phyloP scores from a whole-genome alignment of 2,797 vertebrate genomes.

The Tauraco hartlaubi region DNA sequence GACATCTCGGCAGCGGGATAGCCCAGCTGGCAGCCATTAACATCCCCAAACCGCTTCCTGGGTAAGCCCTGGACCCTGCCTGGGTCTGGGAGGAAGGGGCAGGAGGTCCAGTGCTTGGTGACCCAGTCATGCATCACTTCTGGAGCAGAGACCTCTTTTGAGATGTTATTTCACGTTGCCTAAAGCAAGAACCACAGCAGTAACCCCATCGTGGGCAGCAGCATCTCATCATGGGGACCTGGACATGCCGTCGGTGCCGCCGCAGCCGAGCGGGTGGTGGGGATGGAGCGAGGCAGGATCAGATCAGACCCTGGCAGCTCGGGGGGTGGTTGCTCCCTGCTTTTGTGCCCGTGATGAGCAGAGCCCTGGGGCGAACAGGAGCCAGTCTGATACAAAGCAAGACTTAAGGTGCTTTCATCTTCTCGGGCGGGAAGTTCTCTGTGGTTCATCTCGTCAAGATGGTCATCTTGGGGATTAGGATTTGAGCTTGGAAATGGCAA shows the following conservation, averaged over 20 bases:
- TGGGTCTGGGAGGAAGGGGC: background rate
- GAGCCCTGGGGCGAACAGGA: background rate
- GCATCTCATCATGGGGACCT: background rate
- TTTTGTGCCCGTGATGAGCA: background rate
- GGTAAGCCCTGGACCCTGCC: background rate
- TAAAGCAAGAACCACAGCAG: background rate
- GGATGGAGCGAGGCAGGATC: background rate
- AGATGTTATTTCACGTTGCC: background rate
- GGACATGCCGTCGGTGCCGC: background rate
- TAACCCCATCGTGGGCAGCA: background rate
- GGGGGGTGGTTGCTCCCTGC: background rate
- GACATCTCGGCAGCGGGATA: fast-evolving
- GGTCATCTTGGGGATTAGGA: constrained; percentile 11
- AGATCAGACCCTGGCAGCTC: background rate
- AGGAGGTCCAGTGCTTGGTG: background rate
- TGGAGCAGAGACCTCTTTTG: background rate
- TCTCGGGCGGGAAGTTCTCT: fast-evolving
- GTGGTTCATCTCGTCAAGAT: background rate
- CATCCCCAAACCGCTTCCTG: background rate
- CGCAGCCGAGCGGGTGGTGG: too few relatives aligned
- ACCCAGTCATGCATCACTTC: fast-evolving
- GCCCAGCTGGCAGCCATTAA: fast-evolving
- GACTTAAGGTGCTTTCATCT: background rate
- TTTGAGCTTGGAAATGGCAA: background rate
- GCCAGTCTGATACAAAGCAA: background rate